phyloP scores from a whole-genome alignment of 1,140 invertebrate species.

The Zaprionus davidi region DNA sequence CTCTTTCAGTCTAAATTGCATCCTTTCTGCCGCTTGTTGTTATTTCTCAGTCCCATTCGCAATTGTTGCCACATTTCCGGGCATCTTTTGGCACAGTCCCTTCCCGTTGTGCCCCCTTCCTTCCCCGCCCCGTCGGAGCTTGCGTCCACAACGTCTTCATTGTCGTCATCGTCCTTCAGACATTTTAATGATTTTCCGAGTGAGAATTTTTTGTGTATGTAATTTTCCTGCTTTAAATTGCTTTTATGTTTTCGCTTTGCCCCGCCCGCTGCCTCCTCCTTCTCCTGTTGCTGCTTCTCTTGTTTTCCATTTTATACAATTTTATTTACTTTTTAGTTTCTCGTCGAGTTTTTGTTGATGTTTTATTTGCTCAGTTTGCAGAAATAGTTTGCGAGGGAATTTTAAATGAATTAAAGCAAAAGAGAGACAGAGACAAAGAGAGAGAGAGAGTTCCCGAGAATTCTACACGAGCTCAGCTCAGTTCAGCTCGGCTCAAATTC shows the following conservation, averaged over 20 bases:
- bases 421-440: background rate
- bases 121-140: background rate
- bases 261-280: background rate
- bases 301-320: constrained; percentile 29
- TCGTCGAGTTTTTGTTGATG: constrained; percentile 30
- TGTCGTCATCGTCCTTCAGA: constrained; percentile 63
- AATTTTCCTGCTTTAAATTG: constrained; percentile 73
- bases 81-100: constrained; percentile 40
- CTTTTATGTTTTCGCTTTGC: constrained; percentile 45
- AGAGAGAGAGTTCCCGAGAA: background rate
- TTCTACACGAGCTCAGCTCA: background rate
- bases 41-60: constrained; percentile 58
- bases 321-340: constrained; percentile 56
- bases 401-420: constrained; percentile 30
- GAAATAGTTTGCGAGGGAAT: constrained; percentile 57
- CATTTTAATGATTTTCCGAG: constrained; percentile 78
- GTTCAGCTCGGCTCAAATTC: constrained; percentile 21
- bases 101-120: background rate
- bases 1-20: constrained; percentile 74
- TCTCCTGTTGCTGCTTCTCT: constrained; percentile 6
- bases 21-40: constrained; percentile 58
- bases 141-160: constrained; percentile 15
- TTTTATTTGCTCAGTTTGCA: constrained; percentile 29
- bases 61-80: constrained; percentile 77
- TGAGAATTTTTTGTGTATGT: constrained; percentile 60